Conservation (phyloP, 2,888 invertebrate species). For the Diadegma fenestrale region DNA sequence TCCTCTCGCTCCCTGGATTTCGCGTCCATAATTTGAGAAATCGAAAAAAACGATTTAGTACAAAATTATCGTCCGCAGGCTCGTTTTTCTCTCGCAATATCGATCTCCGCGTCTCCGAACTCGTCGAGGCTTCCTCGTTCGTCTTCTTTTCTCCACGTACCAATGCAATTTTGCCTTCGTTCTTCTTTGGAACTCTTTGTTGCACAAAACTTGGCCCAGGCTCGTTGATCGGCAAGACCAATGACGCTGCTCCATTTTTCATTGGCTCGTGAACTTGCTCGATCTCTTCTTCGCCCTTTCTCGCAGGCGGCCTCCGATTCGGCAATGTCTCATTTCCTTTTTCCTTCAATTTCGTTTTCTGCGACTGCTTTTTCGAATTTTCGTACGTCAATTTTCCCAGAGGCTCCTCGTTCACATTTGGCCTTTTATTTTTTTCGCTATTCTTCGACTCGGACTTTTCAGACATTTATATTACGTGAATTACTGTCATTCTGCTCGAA, state of each 20-base stretch:
- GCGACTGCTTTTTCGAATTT: neutral
- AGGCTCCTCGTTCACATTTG: neutral
- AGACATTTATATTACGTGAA: neutral
- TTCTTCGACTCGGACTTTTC: neutral
- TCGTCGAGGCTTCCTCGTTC: conserved; percentile 55
- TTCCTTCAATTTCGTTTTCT: neutral
- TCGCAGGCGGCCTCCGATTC: neutral
- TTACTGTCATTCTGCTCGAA: neutral
- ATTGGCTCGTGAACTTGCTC: conserved; percentile 19
- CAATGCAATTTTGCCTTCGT: neutral
- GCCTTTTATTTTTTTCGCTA: neutral
- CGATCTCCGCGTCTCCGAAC: conserved; percentile 46
- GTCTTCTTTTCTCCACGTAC: neutral
- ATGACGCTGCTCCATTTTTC: conserved; percentile 10
- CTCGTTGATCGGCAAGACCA: neutral
- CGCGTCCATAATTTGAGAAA: conserved; percentile 39
- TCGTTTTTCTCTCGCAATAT: conserved; percentile 54
- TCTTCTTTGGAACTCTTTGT: neutral
- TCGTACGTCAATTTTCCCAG: neutral
- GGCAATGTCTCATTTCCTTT: neutral
- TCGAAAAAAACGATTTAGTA: conserved; percentile 26
- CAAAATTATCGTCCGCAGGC: neutral
- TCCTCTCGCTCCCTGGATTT: conserved; percentile 49
- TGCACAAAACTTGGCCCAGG: neutral
- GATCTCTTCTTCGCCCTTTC: conserved; percentile 17